Evolutionary conservation across 1,140 invertebrate genomes (phyloP).

Genomic region (Ostrea denselamellosa): DNA sequence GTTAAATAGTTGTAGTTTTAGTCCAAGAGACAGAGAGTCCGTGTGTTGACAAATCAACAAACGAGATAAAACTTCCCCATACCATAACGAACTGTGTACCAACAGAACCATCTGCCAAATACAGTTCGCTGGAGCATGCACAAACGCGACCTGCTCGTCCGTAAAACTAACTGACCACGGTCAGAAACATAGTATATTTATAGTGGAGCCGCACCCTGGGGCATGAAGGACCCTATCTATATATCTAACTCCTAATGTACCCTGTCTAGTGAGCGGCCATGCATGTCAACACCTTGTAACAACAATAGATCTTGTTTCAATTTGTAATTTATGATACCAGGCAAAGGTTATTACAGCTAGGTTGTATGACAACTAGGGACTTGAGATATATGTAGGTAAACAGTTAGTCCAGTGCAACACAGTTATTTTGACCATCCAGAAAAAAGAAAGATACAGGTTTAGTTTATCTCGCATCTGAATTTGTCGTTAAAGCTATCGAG

Average conservation of each 20-base stretch:
- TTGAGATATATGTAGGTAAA: neutral
- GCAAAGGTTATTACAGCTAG: neutral
- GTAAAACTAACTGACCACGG: conserved; percentile 13
- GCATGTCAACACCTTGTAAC: conserved; percentile 28
- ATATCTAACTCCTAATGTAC: conserved; percentile 43
- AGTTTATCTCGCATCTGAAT: neutral
- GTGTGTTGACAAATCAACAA: neutral
- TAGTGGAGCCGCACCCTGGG: conserved; percentile 42
- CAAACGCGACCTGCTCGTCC: neutral
- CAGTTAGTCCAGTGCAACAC: neutral
- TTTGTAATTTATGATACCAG: conserved; percentile 24
- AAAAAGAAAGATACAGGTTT: neutral
- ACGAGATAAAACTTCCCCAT: neutral
- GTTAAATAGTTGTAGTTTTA: neutral
- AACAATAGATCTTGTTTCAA: conserved; percentile 40
- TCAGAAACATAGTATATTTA: conserved; percentile 8
- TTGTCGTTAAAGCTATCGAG: neutral
- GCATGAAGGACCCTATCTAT: conserved; percentile 39
- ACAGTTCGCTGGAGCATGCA: neutral
- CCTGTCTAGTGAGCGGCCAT: conserved; percentile 30
- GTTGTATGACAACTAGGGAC: conserved; percentile 8
- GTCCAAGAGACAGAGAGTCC: neutral
- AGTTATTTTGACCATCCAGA: neutral
- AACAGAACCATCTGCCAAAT: conserved; percentile 4
- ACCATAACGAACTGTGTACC: neutral